Percentiles rank a stretch among this genome's conserved stretches.
Conservation (phyloP, 2,797 vertebrate genomes). For the Anguilla megastoma region DNA sequence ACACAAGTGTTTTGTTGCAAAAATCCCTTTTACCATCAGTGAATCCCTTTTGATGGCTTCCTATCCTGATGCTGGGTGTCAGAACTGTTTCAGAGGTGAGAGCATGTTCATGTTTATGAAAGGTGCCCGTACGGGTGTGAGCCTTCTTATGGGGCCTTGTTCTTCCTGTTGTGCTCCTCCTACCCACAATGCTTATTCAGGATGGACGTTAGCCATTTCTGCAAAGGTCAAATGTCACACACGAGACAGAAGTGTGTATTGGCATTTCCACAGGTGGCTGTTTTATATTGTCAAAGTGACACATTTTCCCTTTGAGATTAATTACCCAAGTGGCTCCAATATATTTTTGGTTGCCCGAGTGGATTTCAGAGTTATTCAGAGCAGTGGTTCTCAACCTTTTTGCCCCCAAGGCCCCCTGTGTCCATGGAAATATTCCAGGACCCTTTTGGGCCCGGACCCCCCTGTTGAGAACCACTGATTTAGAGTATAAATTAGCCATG, state of each 20-base stretch:
- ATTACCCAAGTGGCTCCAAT: not conserved
- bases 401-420: not conserved
- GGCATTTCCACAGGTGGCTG: conserved; percentile 24
- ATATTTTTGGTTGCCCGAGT: not conserved
- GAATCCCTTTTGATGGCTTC: conserved; percentile 23
- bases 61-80: conserved; percentile 22
- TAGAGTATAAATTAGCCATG: not conserved
- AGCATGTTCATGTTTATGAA: conserved; percentile 57
- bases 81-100: conserved; percentile 45
- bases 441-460: no score
- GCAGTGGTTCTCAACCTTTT: no score
- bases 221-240: conserved; percentile 27
- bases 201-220: conserved; percentile 25
- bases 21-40: conserved; percentile 21
- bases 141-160: conserved; percentile 24
- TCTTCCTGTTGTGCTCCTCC: conserved; percentile 41
- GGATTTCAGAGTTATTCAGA: not conserved
- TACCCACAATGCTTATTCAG: conserved; percentile 39
- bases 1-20: conserved; percentile 16
- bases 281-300: conserved; percentile 23
- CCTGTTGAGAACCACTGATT: not conserved
- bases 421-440: not conserved
- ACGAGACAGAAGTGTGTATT: conserved; percentile 41
- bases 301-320: conserved; percentile 26
- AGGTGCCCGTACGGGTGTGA: conserved; percentile 37